Conservation (phyloP, 2,797 vertebrate genomes). For the Stomatorhinus walkeri region DNA sequence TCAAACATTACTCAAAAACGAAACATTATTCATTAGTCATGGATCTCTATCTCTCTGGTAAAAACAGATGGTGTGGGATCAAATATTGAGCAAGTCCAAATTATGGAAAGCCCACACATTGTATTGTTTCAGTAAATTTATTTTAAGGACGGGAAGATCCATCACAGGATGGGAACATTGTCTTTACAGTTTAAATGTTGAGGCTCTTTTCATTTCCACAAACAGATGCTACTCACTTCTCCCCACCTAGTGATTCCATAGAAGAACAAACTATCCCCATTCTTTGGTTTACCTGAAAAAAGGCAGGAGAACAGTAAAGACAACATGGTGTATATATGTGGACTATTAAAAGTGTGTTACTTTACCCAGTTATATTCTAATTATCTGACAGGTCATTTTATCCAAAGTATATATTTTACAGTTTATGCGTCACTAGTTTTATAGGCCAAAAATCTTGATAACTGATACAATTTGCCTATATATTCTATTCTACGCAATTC, state of each 20-base stretch:
- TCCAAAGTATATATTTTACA: neutral
- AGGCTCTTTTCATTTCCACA: neutral
- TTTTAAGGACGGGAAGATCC: neutral
- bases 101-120: neutral
- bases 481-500: neutral
- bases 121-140: neutral
- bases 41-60: conserved; percentile 3
- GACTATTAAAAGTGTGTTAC: neutral
- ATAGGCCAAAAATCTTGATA: neutral
- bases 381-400: neutral
- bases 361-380: neutral
- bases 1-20: neutral
- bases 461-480: neutral
- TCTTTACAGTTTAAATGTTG: neutral
- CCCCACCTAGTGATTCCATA: neutral
- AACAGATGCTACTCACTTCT: neutral
- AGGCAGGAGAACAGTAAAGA: neutral
- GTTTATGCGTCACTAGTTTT: neutral
- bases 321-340: neutral
- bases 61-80: conserved; percentile 1
- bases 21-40: neutral
- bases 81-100: conserved; percentile 12
- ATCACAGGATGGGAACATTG: neutral
- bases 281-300: neutral
- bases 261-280: neutral